Conservation (phyloP, 2,888 invertebrate genomes). For the Philereme vetulata region DNA sequence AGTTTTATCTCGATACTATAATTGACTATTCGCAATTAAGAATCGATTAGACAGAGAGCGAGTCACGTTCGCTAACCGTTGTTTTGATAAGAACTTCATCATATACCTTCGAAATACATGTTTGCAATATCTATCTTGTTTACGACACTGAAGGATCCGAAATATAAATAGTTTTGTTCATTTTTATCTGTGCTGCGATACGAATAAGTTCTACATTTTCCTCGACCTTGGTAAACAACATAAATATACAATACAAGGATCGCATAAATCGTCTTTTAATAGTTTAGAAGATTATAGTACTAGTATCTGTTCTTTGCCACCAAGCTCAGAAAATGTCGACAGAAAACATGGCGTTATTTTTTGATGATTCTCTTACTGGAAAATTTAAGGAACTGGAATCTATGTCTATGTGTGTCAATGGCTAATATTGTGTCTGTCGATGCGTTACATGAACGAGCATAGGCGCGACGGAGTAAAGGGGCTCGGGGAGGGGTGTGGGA, state of each 20-base stretch:
- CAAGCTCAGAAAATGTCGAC: too few species aligned
- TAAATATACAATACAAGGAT: too few species aligned
- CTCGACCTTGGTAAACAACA: background rate
- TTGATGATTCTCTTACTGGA: slow-evolving; percentile 20
- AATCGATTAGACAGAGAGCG: slow-evolving; percentile 70
- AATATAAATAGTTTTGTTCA: slow-evolving; percentile 25
- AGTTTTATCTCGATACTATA: slow-evolving; percentile 71
- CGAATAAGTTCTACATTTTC: slow-evolving; percentile 14
- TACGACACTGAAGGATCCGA: slow-evolving; percentile 30
- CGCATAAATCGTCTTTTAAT: too few species aligned
- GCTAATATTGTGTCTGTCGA: slow-evolving; percentile 55
- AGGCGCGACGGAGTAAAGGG: slow-evolving; percentile 37
- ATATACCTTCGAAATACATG: slow-evolving; percentile 36
- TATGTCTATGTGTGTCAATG: slow-evolving; percentile 18
- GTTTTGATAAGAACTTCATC: slow-evolving; percentile 52
- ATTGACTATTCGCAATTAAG: slow-evolving; percentile 79
- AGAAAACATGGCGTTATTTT: too few species aligned
- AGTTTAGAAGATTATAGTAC: too few species aligned
- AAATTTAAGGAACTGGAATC: slow-evolving; percentile 3
- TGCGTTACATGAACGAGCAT: slow-evolving; percentile 58
- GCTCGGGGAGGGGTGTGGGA: slow-evolving; percentile 40
- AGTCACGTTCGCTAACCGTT: slow-evolving; percentile 75
- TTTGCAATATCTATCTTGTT: slow-evolving; percentile 45
- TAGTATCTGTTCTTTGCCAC: too few species aligned
- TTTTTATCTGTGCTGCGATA: slow-evolving; percentile 20